Percentiles rank a stretch among this genome's conserved stretches.
Conservation (phyloP, 2,888 invertebrate species). For the Rhabditoides inermis region DNA sequence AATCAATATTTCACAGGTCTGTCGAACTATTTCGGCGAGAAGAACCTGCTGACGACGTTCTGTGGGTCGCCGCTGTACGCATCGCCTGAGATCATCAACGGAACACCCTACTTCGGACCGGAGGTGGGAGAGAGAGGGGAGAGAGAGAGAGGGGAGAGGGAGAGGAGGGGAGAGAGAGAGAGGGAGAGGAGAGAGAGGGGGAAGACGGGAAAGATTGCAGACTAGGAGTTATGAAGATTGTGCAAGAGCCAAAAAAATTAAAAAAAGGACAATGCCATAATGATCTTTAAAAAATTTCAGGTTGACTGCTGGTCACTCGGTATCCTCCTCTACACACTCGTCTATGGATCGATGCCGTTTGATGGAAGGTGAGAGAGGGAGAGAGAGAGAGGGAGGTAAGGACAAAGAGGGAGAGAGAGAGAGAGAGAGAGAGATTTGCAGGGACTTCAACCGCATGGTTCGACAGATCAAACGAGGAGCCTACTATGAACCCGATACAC, state of each 20-base stretch:
- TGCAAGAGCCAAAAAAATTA: neutral
- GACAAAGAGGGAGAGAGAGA: neutral
- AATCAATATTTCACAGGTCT: too few relatives aligned
- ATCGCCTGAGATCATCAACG: constrained; percentile 55
- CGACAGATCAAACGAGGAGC: constrained; percentile 93
- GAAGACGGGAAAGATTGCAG: too few relatives aligned
- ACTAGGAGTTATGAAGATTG: neutral
- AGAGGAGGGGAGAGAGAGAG: too few relatives aligned
- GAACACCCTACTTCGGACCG: constrained; percentile 70
- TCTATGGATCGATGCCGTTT: constrained; percentile 97
- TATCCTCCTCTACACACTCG: constrained; percentile 88
- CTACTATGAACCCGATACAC: constrained; percentile 88
- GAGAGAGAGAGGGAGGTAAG: neutral
- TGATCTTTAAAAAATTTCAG: constrained; percentile 36
- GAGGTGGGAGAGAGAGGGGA: constrained; percentile 64
- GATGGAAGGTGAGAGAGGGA: constrained; percentile 85
- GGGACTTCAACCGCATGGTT: constrained; percentile 86
- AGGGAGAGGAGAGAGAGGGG: too few relatives aligned
- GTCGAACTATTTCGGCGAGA: constrained; percentile 72
- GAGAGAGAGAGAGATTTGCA: neutral
- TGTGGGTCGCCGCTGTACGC: constrained; percentile 59
- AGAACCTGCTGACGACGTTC: constrained; percentile 55
- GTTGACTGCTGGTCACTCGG: constrained; percentile 76
- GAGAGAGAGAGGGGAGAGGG: too few relatives aligned
- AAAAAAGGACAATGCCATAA: neutral